Conservation (phyloP, 2,113 vertebrate genomes). For the Sinocyclocheilus grahami region DNA sequence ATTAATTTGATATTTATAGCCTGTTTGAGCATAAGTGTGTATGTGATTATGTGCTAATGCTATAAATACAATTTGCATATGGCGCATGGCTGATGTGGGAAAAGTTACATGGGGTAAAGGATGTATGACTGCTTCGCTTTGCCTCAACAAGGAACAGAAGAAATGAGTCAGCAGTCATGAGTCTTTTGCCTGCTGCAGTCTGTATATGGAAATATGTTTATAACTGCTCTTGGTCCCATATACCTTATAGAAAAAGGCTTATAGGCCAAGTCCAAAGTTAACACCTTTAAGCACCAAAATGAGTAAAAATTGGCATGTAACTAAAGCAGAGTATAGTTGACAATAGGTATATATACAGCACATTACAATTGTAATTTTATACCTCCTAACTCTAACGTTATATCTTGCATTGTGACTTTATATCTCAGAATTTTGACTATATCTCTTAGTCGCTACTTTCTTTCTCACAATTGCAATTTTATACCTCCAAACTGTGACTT, state of each 20-base stretch:
- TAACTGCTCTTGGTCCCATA: conserved; percentile 22
- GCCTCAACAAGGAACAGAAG: conserved; percentile 41
- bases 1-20: not conserved
- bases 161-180: conserved; percentile 38
- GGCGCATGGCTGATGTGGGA: not conserved
- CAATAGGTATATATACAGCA: too few species aligned
- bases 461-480: too few species aligned
- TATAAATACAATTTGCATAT: not conserved
- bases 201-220: conserved; percentile 39
- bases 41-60: not conserved
- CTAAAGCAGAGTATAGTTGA: too few species aligned
- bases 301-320: too few species aligned
- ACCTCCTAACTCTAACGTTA: too few species aligned
- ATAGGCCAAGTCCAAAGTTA: not conserved
- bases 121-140: not conserved
- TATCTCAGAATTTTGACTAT: too few species aligned
- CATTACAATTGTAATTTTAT: too few species aligned
- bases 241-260: conserved; percentile 1
- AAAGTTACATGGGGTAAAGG: conserved; percentile 8
- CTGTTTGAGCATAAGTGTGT: not conserved
- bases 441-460: too few species aligned
- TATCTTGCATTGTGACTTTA: too few species aligned
- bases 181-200: conserved; percentile 38
- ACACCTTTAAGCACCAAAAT: not conserved
- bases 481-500: too few species aligned